Base-by-base conservation (phyloP, 2,888 invertebrate species). In the Alcis repandata region DNA sequence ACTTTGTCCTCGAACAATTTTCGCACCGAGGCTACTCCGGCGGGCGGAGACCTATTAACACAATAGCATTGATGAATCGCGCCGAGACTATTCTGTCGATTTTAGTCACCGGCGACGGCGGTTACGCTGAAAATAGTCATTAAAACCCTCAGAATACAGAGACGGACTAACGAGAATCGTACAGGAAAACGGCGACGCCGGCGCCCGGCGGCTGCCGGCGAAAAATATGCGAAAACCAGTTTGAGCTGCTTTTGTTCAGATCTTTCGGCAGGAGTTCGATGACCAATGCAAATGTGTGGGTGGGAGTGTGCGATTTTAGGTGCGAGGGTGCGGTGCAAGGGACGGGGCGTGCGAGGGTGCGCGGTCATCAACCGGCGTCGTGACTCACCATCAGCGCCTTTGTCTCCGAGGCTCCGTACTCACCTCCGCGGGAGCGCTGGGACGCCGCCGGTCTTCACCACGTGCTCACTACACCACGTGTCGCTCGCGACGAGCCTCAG, bases 171-270 rank as follows among this genome's bases (percentile, higher is more conserved):
- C 72, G 75, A 79, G 80, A 83, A 72, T 80, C 79, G 79, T 82
- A 83, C 80, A 89, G 83, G 86, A 87, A 87, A 87, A 86, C 83
- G 79, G 75, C 80, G 79, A 71, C 83, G 79, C 71, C 81, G 75
- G 78, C 82, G 75, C 68, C 73, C 76, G 78, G 74, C 79, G 77
- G 77, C 79, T 77, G 80, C 79, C 81, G 83, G 80, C 90, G 85
- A 90, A 90, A 89, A 88, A 85, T 83, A 80, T 85, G 82, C 86
- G 75, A 85, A 85, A 92, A 92, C 92, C 92, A 91, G 92, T 92
- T 92, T 87, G 78, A 85, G 81, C 87, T 85, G 90, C 90, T 89
- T 89, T 89, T 84, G 87, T 90, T 85, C 85, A 83, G 85, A 85
- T 84, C 80, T 87, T 90, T 90, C 81, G 88, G 85, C 79, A 82